Percentiles rank a stretch among this genome's conserved stretches.
Conservation (phyloP, 2,113 vertebrate species). For the Pungitius pungitius region DNA sequence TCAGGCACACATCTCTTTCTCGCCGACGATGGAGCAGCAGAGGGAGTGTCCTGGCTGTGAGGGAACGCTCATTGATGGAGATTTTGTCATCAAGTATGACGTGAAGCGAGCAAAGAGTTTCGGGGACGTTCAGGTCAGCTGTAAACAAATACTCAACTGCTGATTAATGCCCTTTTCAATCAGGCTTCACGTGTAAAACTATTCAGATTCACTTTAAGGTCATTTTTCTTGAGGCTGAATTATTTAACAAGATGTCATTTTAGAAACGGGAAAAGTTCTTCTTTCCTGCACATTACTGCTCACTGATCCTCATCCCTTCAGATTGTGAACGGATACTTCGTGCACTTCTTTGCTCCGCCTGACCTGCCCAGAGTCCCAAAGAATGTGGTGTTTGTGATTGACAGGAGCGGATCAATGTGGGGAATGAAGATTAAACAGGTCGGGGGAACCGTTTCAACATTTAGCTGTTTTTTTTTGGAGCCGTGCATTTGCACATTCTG, state of each 20-base stretch:
- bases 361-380: constrained; percentile 72
- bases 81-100: constrained; percentile 90
- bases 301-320: constrained; percentile 43
- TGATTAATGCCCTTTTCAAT: neutral
- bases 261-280: neutral
- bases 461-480: neutral
- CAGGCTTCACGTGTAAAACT: neutral
- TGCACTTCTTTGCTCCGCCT: constrained; percentile 81
- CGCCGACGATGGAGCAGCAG: constrained; percentile 85
- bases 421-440: constrained; percentile 77
- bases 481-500: neutral
- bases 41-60: constrained; percentile 85
- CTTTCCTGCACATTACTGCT: neutral
- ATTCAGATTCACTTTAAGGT: neutral
- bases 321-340: constrained; percentile 84
- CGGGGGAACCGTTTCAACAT: neutral
- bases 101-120: constrained; percentile 80
- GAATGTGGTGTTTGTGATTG: constrained; percentile 83
- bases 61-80: constrained; percentile 85
- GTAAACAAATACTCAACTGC: neutral
- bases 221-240: neutral
- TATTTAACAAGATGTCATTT: neutral
- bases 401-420: constrained; percentile 75
- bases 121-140: constrained; percentile 87
- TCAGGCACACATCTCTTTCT: constrained; percentile 80